Percentiles rank a stretch among this genome's conserved stretches.
phyloP scores from a whole-genome alignment of 2,888 invertebrate genomes.

The Hydroisotoma schaefferi region DNA sequence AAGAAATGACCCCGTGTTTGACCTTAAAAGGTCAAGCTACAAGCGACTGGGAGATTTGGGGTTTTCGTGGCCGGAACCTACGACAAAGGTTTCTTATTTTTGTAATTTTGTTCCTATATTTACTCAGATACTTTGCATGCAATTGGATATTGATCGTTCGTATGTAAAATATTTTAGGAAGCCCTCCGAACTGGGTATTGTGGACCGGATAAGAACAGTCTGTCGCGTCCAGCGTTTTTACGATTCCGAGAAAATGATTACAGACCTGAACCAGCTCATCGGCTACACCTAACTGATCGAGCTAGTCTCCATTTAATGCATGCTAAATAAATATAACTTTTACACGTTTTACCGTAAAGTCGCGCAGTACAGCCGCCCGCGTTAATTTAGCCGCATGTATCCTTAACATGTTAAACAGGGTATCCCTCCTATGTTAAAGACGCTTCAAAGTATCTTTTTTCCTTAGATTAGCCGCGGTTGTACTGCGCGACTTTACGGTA shows the following conservation, averaged over 20 bases:
- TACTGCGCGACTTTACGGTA: no score
- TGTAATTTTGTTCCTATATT: not conserved
- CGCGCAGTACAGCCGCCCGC: no score
- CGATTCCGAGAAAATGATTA: constrained; percentile 25
- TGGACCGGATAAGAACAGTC: constrained; percentile 34
- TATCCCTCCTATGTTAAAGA: no score
- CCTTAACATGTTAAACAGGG: no score
- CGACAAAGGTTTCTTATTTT: constrained; percentile 5
- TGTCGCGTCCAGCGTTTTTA: constrained; percentile 32
- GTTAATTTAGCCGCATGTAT: no score
- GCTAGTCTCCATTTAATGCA: constrained; percentile 43
- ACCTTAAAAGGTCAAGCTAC: constrained; percentile 41
- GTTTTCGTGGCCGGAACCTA: constrained; percentile 40
- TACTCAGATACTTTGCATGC: not conserved
- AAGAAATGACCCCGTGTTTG: constrained; percentile 39
- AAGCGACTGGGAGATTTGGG: constrained; percentile 41
- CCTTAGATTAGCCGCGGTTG: no score
- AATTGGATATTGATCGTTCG: not conserved
- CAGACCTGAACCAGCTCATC: constrained; percentile 43
- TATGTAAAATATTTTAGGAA: constrained; percentile 33
- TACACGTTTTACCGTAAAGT: no score
- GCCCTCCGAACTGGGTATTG: constrained; percentile 40
- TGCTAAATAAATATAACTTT: no score
- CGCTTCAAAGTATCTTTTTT: no score
- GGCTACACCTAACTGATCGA: constrained; percentile 41